Percentiles rank a stretch among this genome's conserved stretches.
phyloP scores from a whole-genome alignment of 2,113 vertebrate species.

The Pelusios castaneus region DNA sequence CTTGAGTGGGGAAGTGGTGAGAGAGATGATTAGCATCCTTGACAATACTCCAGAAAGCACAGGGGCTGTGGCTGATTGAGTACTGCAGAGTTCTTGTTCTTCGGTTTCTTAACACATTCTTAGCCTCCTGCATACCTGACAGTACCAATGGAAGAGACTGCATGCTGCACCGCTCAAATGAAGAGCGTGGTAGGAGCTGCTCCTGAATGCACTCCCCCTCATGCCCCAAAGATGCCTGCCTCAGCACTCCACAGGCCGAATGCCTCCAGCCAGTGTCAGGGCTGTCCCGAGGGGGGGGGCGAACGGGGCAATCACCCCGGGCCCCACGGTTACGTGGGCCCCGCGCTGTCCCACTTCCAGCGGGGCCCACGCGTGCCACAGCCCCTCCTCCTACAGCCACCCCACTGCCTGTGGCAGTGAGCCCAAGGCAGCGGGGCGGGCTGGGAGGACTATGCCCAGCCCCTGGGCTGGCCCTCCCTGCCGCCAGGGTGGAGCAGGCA shows the following conservation, averaged over 20 bases:
- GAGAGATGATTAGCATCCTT: neutral
- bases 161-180: neutral
- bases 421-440: too few species aligned
- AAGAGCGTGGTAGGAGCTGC: neutral
- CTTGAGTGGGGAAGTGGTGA: too few species aligned
- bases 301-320: too few species aligned
- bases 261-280: neutral
- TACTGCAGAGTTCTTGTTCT: neutral
- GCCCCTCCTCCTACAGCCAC: too few species aligned
- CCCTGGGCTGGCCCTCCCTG: too few species aligned
- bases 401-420: too few species aligned
- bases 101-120: accelerated
- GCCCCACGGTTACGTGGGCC: too few species aligned
- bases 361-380: too few species aligned
- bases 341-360: too few species aligned
- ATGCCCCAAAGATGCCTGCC: neutral
- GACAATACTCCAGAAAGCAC: accelerated
- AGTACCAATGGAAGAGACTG: accelerated
- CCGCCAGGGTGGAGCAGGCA: too few species aligned
- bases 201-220: neutral
- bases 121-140: accelerated
- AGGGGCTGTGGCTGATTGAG: accelerated
- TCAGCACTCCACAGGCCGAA: neutral
- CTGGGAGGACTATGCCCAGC: too few species aligned
- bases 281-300: too few species aligned